Evolutionary conservation across 2,797 vertebrate species (phyloP).

Genomic region (Phataginus tricuspis): DNA sequence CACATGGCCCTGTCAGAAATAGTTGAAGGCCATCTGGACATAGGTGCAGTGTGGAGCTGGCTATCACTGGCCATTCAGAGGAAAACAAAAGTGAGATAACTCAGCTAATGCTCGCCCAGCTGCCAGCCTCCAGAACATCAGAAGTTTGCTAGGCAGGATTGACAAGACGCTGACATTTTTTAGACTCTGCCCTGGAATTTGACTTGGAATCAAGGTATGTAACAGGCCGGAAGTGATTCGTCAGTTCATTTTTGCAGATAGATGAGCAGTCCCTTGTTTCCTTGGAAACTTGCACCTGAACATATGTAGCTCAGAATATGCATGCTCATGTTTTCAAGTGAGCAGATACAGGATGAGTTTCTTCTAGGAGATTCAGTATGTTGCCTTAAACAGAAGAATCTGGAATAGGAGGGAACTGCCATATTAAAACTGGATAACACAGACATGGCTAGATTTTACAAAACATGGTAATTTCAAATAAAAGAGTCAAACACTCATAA

Average conservation of each 20-base stretch:
- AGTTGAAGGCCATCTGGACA: not conserved
- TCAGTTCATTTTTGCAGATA: conserved; percentile 78
- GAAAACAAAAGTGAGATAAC: not conserved
- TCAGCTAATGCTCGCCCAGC: not conserved
- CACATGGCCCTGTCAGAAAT: conserved; percentile 46
- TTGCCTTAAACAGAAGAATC: conserved; percentile 77
- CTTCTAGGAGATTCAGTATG: conserved; percentile 74
- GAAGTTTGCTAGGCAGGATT: not conserved
- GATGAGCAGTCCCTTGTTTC: conserved; percentile 83
- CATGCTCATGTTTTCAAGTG: conserved; percentile 75
- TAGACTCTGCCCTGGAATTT: conserved; percentile 57
- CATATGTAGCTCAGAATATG: conserved; percentile 74
- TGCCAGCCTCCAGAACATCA: not conserved
- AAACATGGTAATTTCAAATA: conserved; percentile 73
- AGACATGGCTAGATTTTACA: conserved; percentile 56
- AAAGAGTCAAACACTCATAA: conserved; percentile 55
- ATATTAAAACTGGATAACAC: conserved; percentile 62
- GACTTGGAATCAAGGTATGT: conserved; percentile 71
- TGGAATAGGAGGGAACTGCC: conserved; percentile 74
- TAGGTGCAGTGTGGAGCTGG: not conserved
- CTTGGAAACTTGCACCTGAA: conserved; percentile 83
- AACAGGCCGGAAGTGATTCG: conserved; percentile 59
- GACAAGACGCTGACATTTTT: conserved; percentile 54
- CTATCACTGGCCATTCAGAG: not conserved
- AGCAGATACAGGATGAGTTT: conserved; percentile 73